phyloP scores from a whole-genome alignment of 2,888 invertebrate genomes.

The Thymelicus acteon region DNA sequence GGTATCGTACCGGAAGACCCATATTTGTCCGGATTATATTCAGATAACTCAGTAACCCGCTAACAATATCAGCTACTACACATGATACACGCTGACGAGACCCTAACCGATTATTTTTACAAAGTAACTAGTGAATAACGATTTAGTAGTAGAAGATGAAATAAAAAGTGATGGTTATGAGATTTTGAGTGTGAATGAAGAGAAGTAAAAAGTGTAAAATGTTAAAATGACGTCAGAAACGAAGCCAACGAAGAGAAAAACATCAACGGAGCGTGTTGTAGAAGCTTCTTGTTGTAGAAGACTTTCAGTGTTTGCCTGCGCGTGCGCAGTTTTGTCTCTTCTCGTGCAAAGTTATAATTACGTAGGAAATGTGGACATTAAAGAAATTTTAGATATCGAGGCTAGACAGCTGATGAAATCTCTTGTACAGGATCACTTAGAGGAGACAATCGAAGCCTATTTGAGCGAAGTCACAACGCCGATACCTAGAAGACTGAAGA shows the following conservation, averaged over 20 bases:
- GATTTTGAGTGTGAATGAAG: constrained; percentile 1
- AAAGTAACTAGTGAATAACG: too few relatives aligned
- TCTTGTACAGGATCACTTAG: constrained; percentile 63
- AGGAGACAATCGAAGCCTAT: constrained; percentile 64
- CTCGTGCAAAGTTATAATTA: constrained; percentile 69
- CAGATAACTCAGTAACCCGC: constrained; percentile 59
- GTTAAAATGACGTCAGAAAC: constrained; percentile 32
- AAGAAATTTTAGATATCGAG: constrained; percentile 52
- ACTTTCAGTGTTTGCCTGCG: constrained; percentile 68
- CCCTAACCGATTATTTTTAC: constrained; percentile 8
- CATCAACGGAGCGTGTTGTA: constrained; percentile 45
- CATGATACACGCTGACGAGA: constrained; percentile 21
- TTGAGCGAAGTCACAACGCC: constrained; percentile 55
- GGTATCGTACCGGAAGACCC: constrained; percentile 72
- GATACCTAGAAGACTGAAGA: constrained; percentile 57
- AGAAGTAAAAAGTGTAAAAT: constrained; percentile 23
- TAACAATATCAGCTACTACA: constrained; percentile 31
- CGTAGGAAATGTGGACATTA: constrained; percentile 50
- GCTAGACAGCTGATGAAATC: constrained; percentile 53
- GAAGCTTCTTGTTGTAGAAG: constrained; percentile 60
- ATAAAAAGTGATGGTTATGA: not conserved
- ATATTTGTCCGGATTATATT: constrained; percentile 70
- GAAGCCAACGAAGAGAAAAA: constrained; percentile 44
- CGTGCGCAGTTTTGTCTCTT: constrained; percentile 68
- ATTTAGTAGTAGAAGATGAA: not conserved